Base-by-base conservation (phyloP, 2,113 vertebrate genomes). In the Crotalus helleri region DNA sequence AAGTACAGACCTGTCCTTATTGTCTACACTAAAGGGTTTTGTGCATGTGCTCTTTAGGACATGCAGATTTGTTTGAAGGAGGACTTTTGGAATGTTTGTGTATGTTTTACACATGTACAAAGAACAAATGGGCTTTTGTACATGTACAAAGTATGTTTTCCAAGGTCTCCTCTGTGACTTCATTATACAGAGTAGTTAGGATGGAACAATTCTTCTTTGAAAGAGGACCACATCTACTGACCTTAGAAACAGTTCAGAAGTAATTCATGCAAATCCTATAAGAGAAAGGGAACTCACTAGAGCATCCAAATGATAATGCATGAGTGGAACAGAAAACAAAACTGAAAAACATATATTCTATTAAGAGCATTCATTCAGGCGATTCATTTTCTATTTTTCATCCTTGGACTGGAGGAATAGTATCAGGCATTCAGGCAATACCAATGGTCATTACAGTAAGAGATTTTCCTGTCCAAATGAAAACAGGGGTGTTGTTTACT, bases 371-470 rank as follows among this genome's bases (percentile, higher is more conserved):
- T 91, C 46, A 53, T 39, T 93, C 59, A 90, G 91, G 90, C 93
- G 93, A 91, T 33, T 39, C 92, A 88, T 94, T 94, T 93, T 87
- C 93, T 93, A 59, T 93, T 29, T 64, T 24, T 57, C 89, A 1
- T 93, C 94, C 57, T 91, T 94, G 88, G 95, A n/a, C 3, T 95
- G 39, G 21, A 69, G 23, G 92, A 51, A 24, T 93, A 94, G 94
- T 95, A 92, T 94, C 93, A 93, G 64, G 24, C 94, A 54, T 93
- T 96, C 89, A 92, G 51, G 95, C 95, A 95, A 88, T 93, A 93
- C 94, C 93, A 58, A 91, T 74, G 59, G 88, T 51, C 23, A 57
- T 88, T 85, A 88, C 87, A 92, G 95, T 95, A 94, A 44, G 92
- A 94, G 89, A 64, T 29, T 95, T 96, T 95, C 33, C 11, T 86